Evolutionary conservation across 2,888 invertebrate species (phyloP), one percentile per base, ranked within the genome.

Genomic region (Apeira syringaria): DNA sequence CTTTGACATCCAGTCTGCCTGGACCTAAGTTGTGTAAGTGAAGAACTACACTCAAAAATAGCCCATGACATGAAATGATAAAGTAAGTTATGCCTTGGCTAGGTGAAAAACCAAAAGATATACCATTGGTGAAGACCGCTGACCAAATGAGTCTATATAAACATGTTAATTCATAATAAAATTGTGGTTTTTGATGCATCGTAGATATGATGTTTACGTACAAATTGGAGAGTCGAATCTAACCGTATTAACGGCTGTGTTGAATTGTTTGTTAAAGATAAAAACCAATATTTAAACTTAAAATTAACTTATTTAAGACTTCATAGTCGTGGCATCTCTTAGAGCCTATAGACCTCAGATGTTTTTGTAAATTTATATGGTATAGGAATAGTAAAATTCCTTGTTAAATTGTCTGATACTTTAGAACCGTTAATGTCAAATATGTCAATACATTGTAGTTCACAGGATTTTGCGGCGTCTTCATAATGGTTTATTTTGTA

Each of bases 121-220:
- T 74, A 77, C 68, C 63, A 60, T 65, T 53, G 61, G 68, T 68
- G 68, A 72, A 77, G 68, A 72, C 67, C 70, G 59, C 74, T 74
- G 72, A 73, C 79, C 78, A 84, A 85, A 86, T 86, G 84, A 84
- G 80, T 81, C 70, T 80, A 74, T 80, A 75, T 84, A 83, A 83
- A 86, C 85, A 82, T 87, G 88, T 85, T 88, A 89, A 88, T 87
- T 87, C 69, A 77, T 75, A 80, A 85, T 82, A 88, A 86, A 85
- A 80, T 60, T 72, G 71, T 75, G 69, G 59, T 73, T 75, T 74
- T 70, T 53, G 67, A 73, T 65, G 64, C 65, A 71, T 71, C 64
- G 64, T 68, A 74, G 64, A 68, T 71, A 67, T 62, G 53, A 74
- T 76, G 70, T 81, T 85, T 81, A 70, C 67, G 60, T 74, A 85